Evolutionary conservation across 35 echinoderm and acorn worm genomes (phyloP).

Genomic region (Acanthaster planci): DNA sequence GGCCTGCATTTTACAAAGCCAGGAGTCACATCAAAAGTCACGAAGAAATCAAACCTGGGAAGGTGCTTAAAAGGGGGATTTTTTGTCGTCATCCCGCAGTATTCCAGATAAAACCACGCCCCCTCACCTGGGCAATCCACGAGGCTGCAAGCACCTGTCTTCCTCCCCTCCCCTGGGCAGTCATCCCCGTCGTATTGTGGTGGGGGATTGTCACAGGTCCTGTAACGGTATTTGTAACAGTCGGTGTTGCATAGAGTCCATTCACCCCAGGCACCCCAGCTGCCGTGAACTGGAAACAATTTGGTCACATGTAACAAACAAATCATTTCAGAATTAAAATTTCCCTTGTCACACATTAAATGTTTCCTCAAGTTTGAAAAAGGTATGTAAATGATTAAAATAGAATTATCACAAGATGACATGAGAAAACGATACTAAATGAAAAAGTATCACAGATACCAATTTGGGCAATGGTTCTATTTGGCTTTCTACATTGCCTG

Average conservation of each 20-base stretch:
- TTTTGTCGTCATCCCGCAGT: too few relatives aligned
- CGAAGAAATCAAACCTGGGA: too few relatives aligned
- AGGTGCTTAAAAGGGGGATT: too few relatives aligned
- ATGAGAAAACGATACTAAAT: too few relatives aligned
- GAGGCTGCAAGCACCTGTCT: constrained; percentile 60
- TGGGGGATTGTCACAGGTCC: constrained; percentile 66
- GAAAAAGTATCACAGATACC: too few relatives aligned
- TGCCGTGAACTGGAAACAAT: constrained; percentile 63
- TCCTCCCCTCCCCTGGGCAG: constrained; percentile 32
- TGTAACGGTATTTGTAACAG: constrained; percentile 71
- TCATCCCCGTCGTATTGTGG: constrained; percentile 62
- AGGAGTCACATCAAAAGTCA: too few relatives aligned
- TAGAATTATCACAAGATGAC: too few relatives aligned
- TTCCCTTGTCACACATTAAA: neutral
- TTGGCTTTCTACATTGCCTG: too few relatives aligned
- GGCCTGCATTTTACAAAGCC: too few relatives aligned
- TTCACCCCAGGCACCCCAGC: constrained; percentile 48
- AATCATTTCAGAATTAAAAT: neutral
- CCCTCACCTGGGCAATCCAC: constrained; percentile 77
- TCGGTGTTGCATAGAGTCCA: constrained; percentile 72
- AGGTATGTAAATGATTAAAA: too few relatives aligned
- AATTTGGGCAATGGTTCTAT: too few relatives aligned
- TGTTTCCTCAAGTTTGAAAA: neutral
- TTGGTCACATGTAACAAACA: neutral
- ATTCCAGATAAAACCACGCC: too few relatives aligned